These are phyloP conservation scores for Diorhabda carinulata DNA, from an alignment of 1,140 invertebrate species.

Conservation along the genomic window DNA sequence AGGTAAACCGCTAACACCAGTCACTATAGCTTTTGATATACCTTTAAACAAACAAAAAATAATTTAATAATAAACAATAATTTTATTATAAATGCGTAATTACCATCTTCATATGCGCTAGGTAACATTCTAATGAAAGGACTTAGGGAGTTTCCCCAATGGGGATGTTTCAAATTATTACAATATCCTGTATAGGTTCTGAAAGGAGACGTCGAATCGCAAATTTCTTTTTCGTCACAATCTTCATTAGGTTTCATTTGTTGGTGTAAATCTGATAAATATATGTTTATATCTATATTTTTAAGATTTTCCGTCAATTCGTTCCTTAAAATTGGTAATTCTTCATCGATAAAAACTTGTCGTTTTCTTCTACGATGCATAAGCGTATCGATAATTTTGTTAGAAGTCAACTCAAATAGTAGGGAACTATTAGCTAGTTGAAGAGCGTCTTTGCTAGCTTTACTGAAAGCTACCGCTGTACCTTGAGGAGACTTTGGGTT, in stretches of 20 bases:
- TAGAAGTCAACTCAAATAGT: slow-evolving; percentile 80
- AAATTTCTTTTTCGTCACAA: slow-evolving; percentile 65
- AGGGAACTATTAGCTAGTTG: slow-evolving; percentile 80
- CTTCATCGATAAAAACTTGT: slow-evolving; percentile 13
- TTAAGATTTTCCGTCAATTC: slow-evolving; percentile 69
- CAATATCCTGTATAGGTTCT: slow-evolving; percentile 83
- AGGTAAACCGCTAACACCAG: slow-evolving; percentile 62
- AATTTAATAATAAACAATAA: background rate
- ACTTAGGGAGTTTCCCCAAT: slow-evolving; percentile 77
- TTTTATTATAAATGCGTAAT: slow-evolving; percentile 41
- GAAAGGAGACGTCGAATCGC: slow-evolving; percentile 77
- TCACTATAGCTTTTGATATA: slow-evolving; percentile 69
- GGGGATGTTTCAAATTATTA: slow-evolving; percentile 85
- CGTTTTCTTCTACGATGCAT: slow-evolving; percentile 45
- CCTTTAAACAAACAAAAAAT: slow-evolving; percentile 28
- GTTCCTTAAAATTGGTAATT: slow-evolving; percentile 59
- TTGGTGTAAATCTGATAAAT: slow-evolving; percentile 51
- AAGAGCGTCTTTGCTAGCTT: slow-evolving; percentile 78
- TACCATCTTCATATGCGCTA: slow-evolving; percentile 85
- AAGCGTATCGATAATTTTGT: slow-evolving; percentile 71
- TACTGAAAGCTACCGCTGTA: slow-evolving; percentile 81
- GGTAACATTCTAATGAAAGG: slow-evolving; percentile 83
- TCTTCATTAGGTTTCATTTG: slow-evolving; percentile 49
- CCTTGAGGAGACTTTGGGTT: slow-evolving; percentile 82
- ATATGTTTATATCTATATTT: slow-evolving; percentile 63